These are phyloP conservation scores for Gnathonemus echidnorhynchus DNA, from an alignment of 2,113 vertebrate species.

Conservation along the genomic window DNA sequence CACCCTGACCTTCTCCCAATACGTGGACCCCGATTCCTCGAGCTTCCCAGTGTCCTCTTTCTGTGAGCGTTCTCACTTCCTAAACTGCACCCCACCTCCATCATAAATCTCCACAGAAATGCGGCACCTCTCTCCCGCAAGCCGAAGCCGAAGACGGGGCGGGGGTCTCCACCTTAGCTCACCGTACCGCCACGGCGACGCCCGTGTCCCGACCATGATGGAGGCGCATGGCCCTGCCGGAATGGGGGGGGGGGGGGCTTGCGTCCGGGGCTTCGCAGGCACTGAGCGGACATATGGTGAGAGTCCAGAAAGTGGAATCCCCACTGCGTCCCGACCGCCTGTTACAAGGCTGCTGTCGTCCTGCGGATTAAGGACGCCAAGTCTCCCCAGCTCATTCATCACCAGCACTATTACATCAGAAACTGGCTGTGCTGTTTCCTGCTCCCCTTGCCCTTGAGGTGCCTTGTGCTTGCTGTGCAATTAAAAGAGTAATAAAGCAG, in stretches of 20 bases:
- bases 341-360: neutral
- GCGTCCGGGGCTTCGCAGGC: neutral
- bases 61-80: neutral
- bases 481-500: neutral
- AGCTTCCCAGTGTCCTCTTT: neutral
- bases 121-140: neutral
- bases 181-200: neutral
- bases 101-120: neutral
- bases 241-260: neutral
- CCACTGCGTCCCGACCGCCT: neutral
- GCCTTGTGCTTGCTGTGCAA: neutral
- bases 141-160: neutral
- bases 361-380: neutral
- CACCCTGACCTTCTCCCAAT: neutral
- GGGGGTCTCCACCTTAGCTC: neutral
- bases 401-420: neutral
- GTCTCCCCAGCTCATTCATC: neutral
- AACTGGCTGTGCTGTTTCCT: neutral
- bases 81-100: neutral
- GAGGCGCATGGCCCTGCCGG: neutral
- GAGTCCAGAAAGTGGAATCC: conserved; percentile 9
- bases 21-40: neutral
- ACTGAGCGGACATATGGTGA: conserved; percentile 12
- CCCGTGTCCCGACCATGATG: neutral
- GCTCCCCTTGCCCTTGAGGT: conserved; percentile 5